phyloP scores from a whole-genome alignment of 1,140 invertebrate genomes.

The Musca domestica region DNA sequence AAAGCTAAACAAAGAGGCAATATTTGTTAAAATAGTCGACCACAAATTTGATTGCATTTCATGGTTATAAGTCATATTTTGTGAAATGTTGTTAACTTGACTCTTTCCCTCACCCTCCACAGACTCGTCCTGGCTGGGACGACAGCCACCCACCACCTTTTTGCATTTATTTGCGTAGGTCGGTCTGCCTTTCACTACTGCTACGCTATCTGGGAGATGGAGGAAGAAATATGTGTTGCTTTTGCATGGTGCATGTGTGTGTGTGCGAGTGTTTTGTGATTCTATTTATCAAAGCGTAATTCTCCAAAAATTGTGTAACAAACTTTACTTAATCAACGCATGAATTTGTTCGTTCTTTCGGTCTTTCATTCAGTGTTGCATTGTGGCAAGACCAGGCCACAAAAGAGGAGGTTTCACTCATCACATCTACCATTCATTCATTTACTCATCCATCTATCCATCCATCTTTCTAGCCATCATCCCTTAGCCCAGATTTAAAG shows the following conservation, averaged over 20 bases:
- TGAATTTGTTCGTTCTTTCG: neutral
- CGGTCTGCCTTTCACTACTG: neutral
- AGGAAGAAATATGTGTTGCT: neutral
- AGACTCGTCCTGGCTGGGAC: too few species aligned
- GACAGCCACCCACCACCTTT: too few species aligned
- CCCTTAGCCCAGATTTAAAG: neutral
- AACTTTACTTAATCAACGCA: constrained; percentile 16
- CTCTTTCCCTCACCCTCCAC: too few species aligned
- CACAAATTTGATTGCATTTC: constrained; percentile 53
- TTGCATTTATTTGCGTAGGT: neutral
- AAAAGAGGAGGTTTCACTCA: neutral
- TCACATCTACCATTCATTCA: neutral
- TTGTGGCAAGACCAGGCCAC: neutral
- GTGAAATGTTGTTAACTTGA: neutral
- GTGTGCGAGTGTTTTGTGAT: neutral
- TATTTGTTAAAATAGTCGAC: constrained; percentile 41
- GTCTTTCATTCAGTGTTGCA: too few species aligned
- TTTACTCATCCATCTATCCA: neutral
- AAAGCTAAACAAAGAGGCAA: neutral
- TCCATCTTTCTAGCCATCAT: neutral
- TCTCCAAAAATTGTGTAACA: constrained; percentile 1
- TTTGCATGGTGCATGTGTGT: neutral
- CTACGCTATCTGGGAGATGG: neutral
- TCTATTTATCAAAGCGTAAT: constrained; percentile 13
- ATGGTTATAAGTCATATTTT: constrained; percentile 39